These are phyloP conservation scores for Porites australiensis DNA, from an alignment of 64 coral and sea anemone species.

Conservation along the genomic window DNA sequence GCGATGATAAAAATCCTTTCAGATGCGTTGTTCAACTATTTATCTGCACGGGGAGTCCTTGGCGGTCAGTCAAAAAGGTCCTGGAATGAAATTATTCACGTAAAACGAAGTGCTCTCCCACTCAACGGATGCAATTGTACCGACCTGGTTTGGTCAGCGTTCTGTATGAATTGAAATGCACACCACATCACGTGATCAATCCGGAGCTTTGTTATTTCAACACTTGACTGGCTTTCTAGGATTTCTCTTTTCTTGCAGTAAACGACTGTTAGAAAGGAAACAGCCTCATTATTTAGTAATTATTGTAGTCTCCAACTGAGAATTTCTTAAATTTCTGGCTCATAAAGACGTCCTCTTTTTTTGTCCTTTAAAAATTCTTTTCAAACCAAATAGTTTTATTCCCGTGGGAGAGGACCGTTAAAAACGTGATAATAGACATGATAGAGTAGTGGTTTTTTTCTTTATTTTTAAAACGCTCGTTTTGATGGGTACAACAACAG, in stretches of 20 bases:
- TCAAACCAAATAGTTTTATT: slow-evolving; percentile 5
- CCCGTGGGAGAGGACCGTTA: background rate
- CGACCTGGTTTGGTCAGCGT: slow-evolving; percentile 16
- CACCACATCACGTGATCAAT: slow-evolving; percentile 66
- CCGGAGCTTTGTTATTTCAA: slow-evolving; percentile 21
- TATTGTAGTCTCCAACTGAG: background rate
- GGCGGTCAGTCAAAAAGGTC: background rate
- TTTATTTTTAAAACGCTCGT: background rate
- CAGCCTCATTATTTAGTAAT: background rate
- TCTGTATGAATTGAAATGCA: slow-evolving; percentile 33
- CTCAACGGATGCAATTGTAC: background rate
- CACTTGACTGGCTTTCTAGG: slow-evolving; percentile 53
- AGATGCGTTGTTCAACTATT: background rate
- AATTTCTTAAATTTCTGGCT: background rate
- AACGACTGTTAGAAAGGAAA: background rate
- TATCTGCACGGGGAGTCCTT: background rate
- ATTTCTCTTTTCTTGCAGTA: background rate
- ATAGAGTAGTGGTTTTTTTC: background rate
- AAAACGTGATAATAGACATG: background rate
- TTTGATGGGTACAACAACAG: slow-evolving; percentile 9
- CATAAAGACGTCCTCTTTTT: background rate
- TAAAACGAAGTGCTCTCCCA: background rate
- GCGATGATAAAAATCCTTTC: slow-evolving; percentile 6
- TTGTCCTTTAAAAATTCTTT: background rate
- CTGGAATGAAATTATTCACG: background rate